Evolutionary conservation across 2,797 vertebrate species (phyloP).

Genomic region (Masticophis lateralis): DNA sequence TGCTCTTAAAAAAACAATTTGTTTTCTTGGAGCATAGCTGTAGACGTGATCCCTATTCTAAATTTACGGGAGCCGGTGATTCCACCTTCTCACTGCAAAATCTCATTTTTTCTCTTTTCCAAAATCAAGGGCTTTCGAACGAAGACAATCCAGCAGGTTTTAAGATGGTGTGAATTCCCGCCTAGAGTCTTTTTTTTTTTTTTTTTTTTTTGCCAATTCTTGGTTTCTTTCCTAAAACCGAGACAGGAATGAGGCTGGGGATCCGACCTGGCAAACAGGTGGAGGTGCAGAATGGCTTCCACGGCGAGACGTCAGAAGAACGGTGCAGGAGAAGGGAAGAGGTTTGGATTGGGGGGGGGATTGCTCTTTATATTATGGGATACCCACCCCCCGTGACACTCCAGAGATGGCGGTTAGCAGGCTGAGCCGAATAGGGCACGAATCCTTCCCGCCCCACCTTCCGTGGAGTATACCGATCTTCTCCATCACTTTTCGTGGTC

Average conservation of each 20-base stretch:
- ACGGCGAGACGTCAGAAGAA: background rate
- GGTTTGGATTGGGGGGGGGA: no score
- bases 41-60: background rate
- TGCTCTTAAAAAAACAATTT: background rate
- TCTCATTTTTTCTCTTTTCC: background rate
- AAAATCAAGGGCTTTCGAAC: background rate
- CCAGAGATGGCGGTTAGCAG: background rate
- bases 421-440: no score
- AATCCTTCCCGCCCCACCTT: background rate
- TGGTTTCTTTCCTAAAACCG: background rate
- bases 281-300: background rate
- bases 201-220: background rate
- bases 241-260: background rate
- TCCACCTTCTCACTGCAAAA: background rate
- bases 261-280: no score
- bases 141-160: background rate
- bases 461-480: no score
- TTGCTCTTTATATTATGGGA: no score
- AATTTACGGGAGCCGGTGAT: background rate
- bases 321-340: no score
- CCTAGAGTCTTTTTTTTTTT: background rate
- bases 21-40: no score
- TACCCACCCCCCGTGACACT: background rate
- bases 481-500: background rate
- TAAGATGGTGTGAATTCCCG: no score